phyloP scores from a whole-genome alignment of 1,140 invertebrate genomes.

The Caerostris extrusa region DNA sequence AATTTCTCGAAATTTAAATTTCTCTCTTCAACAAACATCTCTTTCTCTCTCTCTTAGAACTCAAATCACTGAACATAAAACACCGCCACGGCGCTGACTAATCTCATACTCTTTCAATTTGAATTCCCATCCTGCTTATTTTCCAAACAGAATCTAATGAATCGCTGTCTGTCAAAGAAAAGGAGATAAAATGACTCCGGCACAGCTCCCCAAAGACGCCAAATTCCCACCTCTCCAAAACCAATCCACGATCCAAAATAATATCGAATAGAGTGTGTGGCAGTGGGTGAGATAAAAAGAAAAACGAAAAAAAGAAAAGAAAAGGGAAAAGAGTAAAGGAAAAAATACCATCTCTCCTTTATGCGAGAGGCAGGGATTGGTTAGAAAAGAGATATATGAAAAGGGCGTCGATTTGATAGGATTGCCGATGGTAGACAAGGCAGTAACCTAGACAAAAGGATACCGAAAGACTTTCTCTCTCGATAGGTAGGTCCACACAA shows the following conservation, averaged over 20 bases:
- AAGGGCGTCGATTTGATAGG: constrained; percentile 72
- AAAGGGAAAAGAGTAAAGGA: neutral
- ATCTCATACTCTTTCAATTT: neutral
- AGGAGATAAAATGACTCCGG: neutral
- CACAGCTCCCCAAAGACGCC: neutral
- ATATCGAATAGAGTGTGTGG: neutral
- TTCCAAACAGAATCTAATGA: neutral
- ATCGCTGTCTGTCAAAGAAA: neutral
- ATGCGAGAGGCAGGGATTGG: neutral
- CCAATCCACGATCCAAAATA: constrained; percentile 7
- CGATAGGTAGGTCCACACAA: constrained; percentile 22
- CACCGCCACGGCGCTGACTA: too few species aligned
- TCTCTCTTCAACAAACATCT: too few species aligned
- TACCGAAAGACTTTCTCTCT: constrained; percentile 22
- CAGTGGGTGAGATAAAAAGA: neutral
- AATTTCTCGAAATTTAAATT: too few species aligned
- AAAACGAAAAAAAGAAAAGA: neutral
- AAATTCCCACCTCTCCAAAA: constrained; percentile 8
- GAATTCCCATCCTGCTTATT: neutral
- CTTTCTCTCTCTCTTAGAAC: too few species aligned
- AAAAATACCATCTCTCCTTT: neutral
- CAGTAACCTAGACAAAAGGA: constrained; percentile 35
- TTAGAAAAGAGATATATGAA: constrained; percentile 1
- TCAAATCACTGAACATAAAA: too few species aligned
- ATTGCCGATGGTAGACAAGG: constrained; percentile 54